Conservation (phyloP, 2,797 vertebrate genomes). For the Sebastes baramenuke region DNA sequence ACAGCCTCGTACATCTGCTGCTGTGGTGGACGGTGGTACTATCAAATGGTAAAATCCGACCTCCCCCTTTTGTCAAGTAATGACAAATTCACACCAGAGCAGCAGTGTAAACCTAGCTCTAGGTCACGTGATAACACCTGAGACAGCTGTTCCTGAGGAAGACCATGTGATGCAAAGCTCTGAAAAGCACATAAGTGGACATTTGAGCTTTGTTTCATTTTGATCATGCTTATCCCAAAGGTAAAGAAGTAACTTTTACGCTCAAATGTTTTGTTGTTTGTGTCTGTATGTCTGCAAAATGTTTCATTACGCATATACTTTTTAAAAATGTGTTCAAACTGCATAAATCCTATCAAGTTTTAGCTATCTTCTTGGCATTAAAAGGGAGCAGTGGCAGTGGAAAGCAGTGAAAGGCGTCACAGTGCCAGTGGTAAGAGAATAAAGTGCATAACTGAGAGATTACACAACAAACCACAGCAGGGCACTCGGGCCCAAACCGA, state of each 20-base stretch:
- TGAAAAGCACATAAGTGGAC: background rate
- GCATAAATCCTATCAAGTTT: constrained; percentile 31
- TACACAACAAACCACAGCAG: constrained; percentile 93
- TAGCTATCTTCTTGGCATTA: constrained; percentile 29
- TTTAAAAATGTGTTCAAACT: constrained; percentile 16
- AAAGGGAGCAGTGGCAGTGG: constrained; percentile 60
- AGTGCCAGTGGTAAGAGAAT: constrained; percentile 87
- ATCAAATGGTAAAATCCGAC: background rate
- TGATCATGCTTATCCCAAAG: background rate
- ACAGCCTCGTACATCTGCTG: background rate
- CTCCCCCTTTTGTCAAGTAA: background rate
- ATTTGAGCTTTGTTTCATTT: background rate
- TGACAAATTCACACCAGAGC: too few species aligned
- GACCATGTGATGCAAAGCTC: background rate
- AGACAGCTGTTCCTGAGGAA: background rate
- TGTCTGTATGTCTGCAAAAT: background rate
- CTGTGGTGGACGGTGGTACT: background rate
- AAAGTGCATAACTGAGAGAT: constrained; percentile 90
- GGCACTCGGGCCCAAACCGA: constrained; percentile 85
- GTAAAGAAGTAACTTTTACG: background rate
- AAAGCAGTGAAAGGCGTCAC: constrained; percentile 79
- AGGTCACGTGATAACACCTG: background rate
- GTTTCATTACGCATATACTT: background rate
- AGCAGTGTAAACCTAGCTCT: background rate
- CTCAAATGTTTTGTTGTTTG: background rate